These are phyloP conservation scores for Formica aserva DNA, from an alignment of 2,888 invertebrate species.

Conservation along the genomic window DNA sequence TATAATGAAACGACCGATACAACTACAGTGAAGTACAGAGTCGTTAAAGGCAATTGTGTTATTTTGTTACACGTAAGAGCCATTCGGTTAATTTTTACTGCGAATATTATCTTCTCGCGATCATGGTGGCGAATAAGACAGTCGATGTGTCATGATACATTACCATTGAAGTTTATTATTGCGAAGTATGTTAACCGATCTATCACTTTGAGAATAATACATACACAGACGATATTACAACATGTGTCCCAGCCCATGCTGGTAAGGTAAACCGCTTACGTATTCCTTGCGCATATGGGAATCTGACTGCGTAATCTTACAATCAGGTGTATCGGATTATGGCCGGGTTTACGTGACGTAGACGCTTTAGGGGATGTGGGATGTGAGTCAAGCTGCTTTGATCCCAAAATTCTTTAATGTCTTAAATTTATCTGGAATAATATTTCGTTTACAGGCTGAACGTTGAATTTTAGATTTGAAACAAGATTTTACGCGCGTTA, in stretches of 20 bases:
- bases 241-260: background rate
- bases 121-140: background rate
- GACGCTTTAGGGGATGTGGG: constrained; percentile 3
- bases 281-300: constrained; percentile 23
- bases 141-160: constrained; percentile 2
- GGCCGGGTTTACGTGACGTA: background rate
- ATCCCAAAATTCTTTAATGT: background rate
- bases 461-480: background rate
- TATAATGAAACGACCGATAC: background rate
- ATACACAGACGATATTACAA: background rate
- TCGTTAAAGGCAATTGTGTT: background rate
- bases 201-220: constrained; percentile 35
- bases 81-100: constrained; percentile 9
- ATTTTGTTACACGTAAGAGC: background rate
- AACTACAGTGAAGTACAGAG: background rate
- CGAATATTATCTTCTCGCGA: constrained; percentile 2
- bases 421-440: background rate
- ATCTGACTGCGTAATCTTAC: constrained; percentile 51
- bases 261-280: constrained; percentile 29
- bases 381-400: background rate
- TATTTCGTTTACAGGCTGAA: background rate
- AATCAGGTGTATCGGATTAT: constrained; percentile 50
- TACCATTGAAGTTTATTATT: constrained; percentile 11
- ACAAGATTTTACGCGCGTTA: background rate
- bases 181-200: constrained; percentile 29